Conservation (phyloP, 2,113 vertebrate genomes). For the Chaenogobius annularis region DNA sequence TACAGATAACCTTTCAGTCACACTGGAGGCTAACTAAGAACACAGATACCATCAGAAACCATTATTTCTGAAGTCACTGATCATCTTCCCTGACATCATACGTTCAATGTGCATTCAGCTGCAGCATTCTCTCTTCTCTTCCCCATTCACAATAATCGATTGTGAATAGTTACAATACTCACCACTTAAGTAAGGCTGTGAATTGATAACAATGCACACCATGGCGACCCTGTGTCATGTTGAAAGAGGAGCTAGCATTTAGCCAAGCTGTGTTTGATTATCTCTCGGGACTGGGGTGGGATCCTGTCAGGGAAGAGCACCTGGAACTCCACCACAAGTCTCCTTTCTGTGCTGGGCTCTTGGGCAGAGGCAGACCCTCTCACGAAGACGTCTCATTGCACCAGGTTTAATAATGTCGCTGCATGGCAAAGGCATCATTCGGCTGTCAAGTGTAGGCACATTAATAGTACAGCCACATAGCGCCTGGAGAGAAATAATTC, state of each 20-base stretch:
- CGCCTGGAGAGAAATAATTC: conserved; percentile 77
- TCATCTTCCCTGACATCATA: conserved; percentile 16
- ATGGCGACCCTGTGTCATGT: conserved; percentile 16
- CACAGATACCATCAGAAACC: conserved; percentile 50
- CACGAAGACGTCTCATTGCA: conserved; percentile 88
- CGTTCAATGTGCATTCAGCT: conserved; percentile 26
- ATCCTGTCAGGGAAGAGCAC: conserved; percentile 96
- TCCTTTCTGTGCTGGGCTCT: conserved; percentile 89
- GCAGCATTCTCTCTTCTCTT: conserved; percentile 28
- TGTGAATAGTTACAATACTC: conserved; percentile 58
- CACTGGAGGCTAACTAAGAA: conserved; percentile 45
- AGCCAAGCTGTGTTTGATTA: conserved; percentile 94
- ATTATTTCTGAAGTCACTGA: conserved; percentile 44
- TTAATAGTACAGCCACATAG: conserved; percentile 96
- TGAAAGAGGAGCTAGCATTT: conserved; percentile 63
- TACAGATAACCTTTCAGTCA: conserved; percentile 45
- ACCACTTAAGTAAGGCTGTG: conserved; percentile 58
- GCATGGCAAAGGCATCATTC: conserved; percentile 92
- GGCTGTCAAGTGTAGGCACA: conserved; percentile 94
- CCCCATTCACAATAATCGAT: conserved; percentile 59
- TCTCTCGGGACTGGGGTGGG: conserved; percentile 91
- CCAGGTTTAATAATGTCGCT: conserved; percentile 93
- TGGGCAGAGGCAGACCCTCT: conserved; percentile 91
- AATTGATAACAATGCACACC: conserved; percentile 39
- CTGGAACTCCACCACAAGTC: conserved; percentile 97